Evolutionary conservation across 64 coral and sea anemone species (phyloP), one percentile per base, ranked within the genome.

Genomic region (Montipora capricornis): DNA sequence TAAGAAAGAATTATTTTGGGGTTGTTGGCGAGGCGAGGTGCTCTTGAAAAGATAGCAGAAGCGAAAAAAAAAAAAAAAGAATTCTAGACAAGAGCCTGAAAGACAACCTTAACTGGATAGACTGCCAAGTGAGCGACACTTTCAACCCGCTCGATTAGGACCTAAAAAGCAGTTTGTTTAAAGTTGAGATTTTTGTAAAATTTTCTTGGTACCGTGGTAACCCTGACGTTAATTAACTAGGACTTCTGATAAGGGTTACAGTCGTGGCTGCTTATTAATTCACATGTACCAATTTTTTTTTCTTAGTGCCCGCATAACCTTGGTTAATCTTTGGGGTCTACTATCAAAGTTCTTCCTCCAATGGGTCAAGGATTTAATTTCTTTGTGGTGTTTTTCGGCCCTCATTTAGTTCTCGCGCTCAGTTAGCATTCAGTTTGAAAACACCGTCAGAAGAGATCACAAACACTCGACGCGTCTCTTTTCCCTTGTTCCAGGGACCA

Each of bases 181-280:
- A 48, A 73, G 82, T 86, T 73, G 17, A 13, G 44, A 86, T 86
- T 86, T 86, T 86, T 86, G 15, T 50, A 49, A 11, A 11, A 20
- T 68, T 71, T 68, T 22, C 10, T 71, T 8, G 82, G 62, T 86
- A 7, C 47, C 66, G 2, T 86, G 82, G 82, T 71, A 14, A 86
- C 82, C 5, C 3, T n/a, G 37, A 14, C 44, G 46, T 16, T 51
- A 86, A 68, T 73, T 86, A 51, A 83, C n/a, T 73, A 48, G 20
- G 47, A 51, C 10, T 20, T 73, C 14, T 71, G 4, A 45, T 47
- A 47, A 6, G 44, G 4, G 55, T 67, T 44, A 20, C 1, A 0
- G 5, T 64, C 29, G 45, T 15, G 13, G 61, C 14, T 64, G 26
- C 58, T 67, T 68, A 12, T 71, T 10, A 68, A 71, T 48, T 70